Base-by-base conservation (phyloP, 1,140 invertebrate species). In the Lethocerus indicus region DNA sequence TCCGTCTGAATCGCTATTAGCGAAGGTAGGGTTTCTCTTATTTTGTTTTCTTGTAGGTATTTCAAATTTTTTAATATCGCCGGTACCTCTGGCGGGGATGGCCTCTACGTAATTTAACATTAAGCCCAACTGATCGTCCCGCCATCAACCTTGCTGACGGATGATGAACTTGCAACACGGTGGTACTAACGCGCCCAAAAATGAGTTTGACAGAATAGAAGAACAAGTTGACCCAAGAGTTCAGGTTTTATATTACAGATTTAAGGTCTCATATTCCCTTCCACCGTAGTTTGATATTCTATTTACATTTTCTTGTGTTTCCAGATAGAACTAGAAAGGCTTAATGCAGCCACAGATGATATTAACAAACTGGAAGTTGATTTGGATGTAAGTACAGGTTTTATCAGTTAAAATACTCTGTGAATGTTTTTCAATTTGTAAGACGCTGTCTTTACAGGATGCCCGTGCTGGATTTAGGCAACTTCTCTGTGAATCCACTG, bases 331-430 rank as follows among this genome's bases (percentile, higher is more conserved):
- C 69, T 96, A 61, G 92, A 96, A 67, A 88, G 87, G 61, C 67
- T 96, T 52, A 96, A 96, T 65, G 86, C 80, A 58, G 87, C 89
- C 25, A 94, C 91, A 26, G 87, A 95, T 67, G 85, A 93, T 63
- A 95, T 96, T 61, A 96, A 95, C 64, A 87, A 83, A 67, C 69
- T 92, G 57, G 92, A 96, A 71, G 73, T 90, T 59, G 89, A 94
- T 66, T 71, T 96, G 50, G 89, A 93, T 72, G 88, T 92, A 69
- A 87, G 83, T 79, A 62, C n/a, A n/a, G n/a, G 18, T 41, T 36
- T 39, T 24, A 35, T 12, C 9, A 35, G 12, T 35, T 35, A 35
- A 35, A 12, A n/a, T 35, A 12, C 32, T 12, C 9, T 6, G 39
- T 18, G 32, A 35, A 35, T 35, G 12, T 35, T 12, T 41, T n/a